These are phyloP conservation scores for Thymelicus acteon DNA, from an alignment of 2,888 invertebrate species.

Conservation along the genomic window DNA sequence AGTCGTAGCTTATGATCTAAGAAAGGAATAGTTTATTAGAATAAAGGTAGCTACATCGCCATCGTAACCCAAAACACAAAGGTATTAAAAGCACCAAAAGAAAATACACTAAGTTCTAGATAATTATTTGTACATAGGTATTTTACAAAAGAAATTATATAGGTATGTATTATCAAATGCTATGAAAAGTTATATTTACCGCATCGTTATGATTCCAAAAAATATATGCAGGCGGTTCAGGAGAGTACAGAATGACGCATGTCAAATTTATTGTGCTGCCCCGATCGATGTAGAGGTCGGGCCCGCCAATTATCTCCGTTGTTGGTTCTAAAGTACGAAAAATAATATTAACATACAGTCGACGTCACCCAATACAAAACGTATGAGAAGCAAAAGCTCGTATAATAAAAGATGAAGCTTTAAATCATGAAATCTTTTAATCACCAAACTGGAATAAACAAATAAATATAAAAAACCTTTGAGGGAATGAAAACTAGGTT, in stretches of 20 bases:
- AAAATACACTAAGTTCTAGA: too few relatives aligned
- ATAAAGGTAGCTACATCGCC: neutral
- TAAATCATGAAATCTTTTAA: too few relatives aligned
- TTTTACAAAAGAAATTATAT: too few relatives aligned
- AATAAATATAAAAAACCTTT: too few relatives aligned
- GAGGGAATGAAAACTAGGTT: neutral
- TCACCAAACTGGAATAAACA: too few relatives aligned
- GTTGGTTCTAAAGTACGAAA: slow-evolving; percentile 91
- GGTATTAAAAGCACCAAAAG: too few relatives aligned
- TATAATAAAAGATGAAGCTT: too few relatives aligned
- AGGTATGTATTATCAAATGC: too few relatives aligned
- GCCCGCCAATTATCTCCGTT: slow-evolving; percentile 96
- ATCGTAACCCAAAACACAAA: too few relatives aligned
- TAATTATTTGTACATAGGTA: too few relatives aligned
- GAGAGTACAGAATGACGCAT: slow-evolving; percentile 95
- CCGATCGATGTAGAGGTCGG: slow-evolving; percentile 95
- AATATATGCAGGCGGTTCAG: slow-evolving; percentile 96
- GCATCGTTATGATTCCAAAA: slow-evolving; percentile 97
- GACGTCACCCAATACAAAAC: neutral
- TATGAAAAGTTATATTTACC: slow-evolving; percentile 78
- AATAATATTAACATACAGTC: neutral
- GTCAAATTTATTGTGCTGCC: slow-evolving; percentile 97
- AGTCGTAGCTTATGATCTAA: slow-evolving; percentile 97
- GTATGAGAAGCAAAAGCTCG: too few relatives aligned
- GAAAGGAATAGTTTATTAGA: slow-evolving; percentile 18